These are phyloP conservation scores for Xenentodon cancila DNA, from an alignment of 2,797 vertebrate species.

Conservation along the genomic window DNA sequence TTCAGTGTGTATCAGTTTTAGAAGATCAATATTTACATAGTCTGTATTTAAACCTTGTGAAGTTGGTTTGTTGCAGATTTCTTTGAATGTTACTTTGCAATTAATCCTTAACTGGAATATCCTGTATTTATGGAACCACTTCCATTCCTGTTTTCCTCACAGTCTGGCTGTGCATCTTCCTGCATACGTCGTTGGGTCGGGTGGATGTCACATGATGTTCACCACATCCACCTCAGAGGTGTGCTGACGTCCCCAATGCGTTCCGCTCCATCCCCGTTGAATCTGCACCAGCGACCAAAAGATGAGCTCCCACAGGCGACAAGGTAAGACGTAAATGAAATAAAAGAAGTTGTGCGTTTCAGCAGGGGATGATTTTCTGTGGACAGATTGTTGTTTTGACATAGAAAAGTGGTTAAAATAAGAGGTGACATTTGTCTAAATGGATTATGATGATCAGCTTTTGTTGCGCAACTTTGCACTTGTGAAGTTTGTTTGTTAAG, in stretches of 20 bases:
- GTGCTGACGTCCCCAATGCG: constrained; percentile 58
- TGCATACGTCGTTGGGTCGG: constrained; percentile 20
- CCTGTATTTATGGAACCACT: too few species aligned
- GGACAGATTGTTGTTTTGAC: neutral
- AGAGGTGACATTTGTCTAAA: neutral
- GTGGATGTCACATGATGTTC: constrained; percentile 63
- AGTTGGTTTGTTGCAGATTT: too few species aligned
- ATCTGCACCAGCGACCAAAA: constrained; percentile 26
- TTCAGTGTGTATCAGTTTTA: too few species aligned
- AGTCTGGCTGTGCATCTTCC: constrained; percentile 45
- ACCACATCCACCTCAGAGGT: constrained; percentile 47
- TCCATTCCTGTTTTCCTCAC: constrained; percentile 14
- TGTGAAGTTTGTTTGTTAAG: neutral
- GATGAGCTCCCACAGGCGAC: constrained; percentile 79
- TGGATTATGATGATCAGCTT: neutral
- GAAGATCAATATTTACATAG: too few species aligned
- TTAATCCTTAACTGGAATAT: too few species aligned
- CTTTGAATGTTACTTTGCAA: too few species aligned
- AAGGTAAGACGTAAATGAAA: constrained; percentile 69
- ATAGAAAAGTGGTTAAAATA: neutral
- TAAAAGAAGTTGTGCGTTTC: neutral
- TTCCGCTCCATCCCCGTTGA: constrained; percentile 27
- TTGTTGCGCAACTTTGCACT: neutral
- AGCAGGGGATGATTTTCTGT: neutral
- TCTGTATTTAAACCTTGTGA: too few species aligned